A percentile compares a stretch with the other conserved stretches of the same genome.
These are phyloP conservation scores for Xiphophorus birchmanni DNA, from an alignment of 2,797 vertebrate species.

Conservation along the genomic window DNA sequence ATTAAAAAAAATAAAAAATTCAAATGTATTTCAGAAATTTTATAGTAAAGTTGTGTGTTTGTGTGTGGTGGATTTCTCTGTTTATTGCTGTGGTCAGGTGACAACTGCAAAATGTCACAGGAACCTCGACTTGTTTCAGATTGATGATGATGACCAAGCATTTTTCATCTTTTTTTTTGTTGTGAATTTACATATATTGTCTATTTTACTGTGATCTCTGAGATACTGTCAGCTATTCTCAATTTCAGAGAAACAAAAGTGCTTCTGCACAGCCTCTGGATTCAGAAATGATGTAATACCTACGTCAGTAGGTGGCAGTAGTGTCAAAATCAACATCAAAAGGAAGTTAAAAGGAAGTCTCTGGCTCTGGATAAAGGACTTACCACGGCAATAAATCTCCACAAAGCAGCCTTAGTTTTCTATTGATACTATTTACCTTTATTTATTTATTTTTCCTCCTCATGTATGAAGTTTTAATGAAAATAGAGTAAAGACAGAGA, in stretches of 20 bases:
- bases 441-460: neutral
- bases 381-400: neutral
- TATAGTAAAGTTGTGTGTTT: slow-evolving; percentile 8
- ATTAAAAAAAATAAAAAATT: neutral
- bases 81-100: slow-evolving; percentile 50
- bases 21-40: slow-evolving; percentile 22
- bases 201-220: neutral
- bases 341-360: neutral
- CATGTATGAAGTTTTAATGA: neutral
- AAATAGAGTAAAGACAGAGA: neutral
- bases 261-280: neutral
- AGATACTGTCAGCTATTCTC: neutral
- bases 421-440: neutral
- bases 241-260: neutral
- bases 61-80: slow-evolving; percentile 17
- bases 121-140: slow-evolving; percentile 28
- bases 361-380: neutral
- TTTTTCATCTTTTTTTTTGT: slow-evolving; percentile 10
- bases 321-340: neutral
- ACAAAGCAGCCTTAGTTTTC: neutral
- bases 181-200: neutral
- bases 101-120: slow-evolving; percentile 35
- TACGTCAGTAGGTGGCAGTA: neutral
- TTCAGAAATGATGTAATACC: neutral
- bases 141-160: slow-evolving; percentile 55